phyloP scores from a whole-genome alignment of 2,888 invertebrate species.

The Drosophila niveifrons region DNA sequence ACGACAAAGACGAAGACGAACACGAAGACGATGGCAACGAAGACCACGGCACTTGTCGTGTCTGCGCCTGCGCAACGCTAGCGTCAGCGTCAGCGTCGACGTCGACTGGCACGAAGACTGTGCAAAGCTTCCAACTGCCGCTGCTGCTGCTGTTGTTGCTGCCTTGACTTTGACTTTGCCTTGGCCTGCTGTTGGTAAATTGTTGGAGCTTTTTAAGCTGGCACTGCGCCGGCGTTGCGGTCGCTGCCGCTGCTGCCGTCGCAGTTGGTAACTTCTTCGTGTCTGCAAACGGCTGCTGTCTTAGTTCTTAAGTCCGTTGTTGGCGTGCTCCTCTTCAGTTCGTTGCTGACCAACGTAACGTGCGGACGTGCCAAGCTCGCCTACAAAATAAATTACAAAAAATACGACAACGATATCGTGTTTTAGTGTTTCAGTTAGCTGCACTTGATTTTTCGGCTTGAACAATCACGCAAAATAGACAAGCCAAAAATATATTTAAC shows the following conservation, averaged over 20 bases:
- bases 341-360: conserved; percentile 85
- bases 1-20: conserved; percentile 9
- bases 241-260: conserved; percentile 39
- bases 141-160: conserved; percentile 29
- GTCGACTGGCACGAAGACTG: conserved; percentile 15
- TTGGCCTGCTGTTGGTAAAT: conserved; percentile 27
- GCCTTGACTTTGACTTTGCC: conserved; percentile 80
- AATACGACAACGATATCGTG: conserved; percentile 38
- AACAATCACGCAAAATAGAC: conserved; percentile 36
- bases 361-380: conserved; percentile 83
- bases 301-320: conserved; percentile 86
- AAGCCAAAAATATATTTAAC: conserved; percentile 18
- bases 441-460: conserved; percentile 35
- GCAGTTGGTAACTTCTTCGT: conserved; percentile 73
- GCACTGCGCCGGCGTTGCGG: conserved; percentile 32
- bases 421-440: conserved; percentile 42
- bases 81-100: conserved; percentile 15
- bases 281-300: conserved; percentile 74
- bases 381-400: conserved; percentile 23
- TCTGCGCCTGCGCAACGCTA: conserved; percentile 55
- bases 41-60: conserved; percentile 75
- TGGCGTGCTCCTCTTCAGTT: conserved; percentile 86
- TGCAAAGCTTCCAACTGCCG: conserved; percentile 14
- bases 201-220: conserved; percentile 66
- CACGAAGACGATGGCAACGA: conserved; percentile 14